These are phyloP conservation scores for Patiria miniata DNA, from an alignment of 35 echinoderm and acorn worm species.

Conservation along the genomic window DNA sequence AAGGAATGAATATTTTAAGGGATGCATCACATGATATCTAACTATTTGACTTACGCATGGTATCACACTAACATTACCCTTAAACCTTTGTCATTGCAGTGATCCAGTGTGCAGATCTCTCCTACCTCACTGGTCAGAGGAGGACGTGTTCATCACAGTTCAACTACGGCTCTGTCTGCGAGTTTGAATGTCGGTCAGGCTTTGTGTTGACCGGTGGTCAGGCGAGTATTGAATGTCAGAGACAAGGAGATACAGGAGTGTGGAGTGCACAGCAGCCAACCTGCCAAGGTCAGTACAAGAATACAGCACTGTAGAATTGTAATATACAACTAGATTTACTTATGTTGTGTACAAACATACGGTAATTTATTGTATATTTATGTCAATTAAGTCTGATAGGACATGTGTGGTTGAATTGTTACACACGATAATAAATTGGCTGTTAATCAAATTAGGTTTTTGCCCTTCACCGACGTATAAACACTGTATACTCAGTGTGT, in stretches of 20 bases:
- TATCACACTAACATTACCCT: neutral
- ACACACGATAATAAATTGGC: no score
- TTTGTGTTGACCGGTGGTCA: neutral
- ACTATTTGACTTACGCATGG: neutral
- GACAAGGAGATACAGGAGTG: neutral
- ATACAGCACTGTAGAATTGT: no score
- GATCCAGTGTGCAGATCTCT: neutral
- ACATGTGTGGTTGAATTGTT: no score
- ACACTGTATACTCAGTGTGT: no score
- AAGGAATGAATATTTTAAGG: no score
- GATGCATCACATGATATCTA: no score
- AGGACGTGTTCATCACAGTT: slow-evolving; percentile 15
- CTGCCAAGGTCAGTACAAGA: neutral
- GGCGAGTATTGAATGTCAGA: neutral
- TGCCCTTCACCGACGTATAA: no score
- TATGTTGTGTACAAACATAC: no score
- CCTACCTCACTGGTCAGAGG: neutral
- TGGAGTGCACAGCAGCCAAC: slow-evolving; percentile 20
- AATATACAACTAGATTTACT: no score
- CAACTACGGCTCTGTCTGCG: slow-evolving; percentile 1
- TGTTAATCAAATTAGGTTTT: no score
- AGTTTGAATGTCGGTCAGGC: slow-evolving; percentile 2
- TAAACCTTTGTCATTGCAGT: neutral
- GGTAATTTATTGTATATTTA: no score
- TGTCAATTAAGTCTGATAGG: no score